Percentiles rank a stretch among this genome's conserved stretches.
Conservation (phyloP, 2,113 vertebrate species). For the Tautogolabrus adspersus region DNA sequence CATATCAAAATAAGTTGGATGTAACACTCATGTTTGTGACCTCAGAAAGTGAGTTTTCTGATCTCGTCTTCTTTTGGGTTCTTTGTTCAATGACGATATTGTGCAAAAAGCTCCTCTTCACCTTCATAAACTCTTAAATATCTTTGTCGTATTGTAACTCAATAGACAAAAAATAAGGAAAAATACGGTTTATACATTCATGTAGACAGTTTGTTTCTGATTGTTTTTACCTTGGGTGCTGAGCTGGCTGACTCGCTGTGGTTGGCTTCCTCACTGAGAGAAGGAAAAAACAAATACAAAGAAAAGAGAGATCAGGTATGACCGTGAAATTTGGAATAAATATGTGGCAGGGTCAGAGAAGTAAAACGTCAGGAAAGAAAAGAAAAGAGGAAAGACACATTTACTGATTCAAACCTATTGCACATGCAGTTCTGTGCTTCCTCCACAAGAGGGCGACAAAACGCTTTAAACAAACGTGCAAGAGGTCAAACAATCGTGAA, state of each 20-base stretch:
- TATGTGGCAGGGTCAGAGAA: no score
- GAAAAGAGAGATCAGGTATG: neutral
- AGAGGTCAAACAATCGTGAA: neutral
- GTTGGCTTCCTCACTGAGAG: constrained; percentile 87
- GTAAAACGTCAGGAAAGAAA: neutral
- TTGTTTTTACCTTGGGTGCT: constrained; percentile 89
- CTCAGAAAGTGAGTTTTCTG: no score
- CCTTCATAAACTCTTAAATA: no score
- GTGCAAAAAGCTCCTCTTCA: no score
- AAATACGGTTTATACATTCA: neutral
- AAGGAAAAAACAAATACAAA: neutral
- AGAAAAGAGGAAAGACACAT: neutral
- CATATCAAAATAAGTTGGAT: no score
- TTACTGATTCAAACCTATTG: neutral
- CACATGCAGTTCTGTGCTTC: constrained; percentile 14
- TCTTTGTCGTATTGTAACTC: no score
- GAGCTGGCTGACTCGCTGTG: constrained; percentile 81
- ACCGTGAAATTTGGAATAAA: neutral
- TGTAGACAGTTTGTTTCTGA: neutral
- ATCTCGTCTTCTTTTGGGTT: no score
- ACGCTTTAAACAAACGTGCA: neutral
- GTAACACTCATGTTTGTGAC: no score
- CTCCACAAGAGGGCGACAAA: constrained; percentile 52
- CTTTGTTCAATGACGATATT: no score
- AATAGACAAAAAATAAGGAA: no score